Percentiles rank a stretch among this genome's conserved stretches.
Conservation (phyloP, 2,797 vertebrate genomes). For the Scarus forsteni region DNA sequence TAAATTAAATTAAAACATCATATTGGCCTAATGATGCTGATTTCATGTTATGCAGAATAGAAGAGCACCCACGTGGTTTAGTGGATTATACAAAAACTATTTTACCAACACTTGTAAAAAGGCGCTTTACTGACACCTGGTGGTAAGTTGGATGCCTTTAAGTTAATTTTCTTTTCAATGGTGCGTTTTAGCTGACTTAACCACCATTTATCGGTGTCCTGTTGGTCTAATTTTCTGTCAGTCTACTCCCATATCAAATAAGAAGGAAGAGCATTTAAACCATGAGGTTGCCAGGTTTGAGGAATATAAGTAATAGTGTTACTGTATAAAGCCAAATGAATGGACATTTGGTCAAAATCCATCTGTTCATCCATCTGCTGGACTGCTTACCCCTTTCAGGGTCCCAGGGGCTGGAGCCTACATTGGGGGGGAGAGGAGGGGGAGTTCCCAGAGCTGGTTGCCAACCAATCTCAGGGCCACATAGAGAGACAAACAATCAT, state of each 20-base stretch:
- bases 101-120: background rate
- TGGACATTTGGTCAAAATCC: background rate
- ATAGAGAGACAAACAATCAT: too few species aligned
- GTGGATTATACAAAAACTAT: background rate
- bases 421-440: too few species aligned
- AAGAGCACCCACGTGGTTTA: background rate
- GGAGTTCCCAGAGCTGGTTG: too few species aligned
- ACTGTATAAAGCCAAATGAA: background rate
- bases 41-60: too few species aligned
- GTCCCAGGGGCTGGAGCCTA: too few species aligned
- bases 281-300: conserved; percentile 52
- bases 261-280: conserved; percentile 2
- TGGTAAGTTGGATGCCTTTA: conserved; percentile 7
- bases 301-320: background rate
- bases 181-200: background rate
- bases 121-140: conserved; percentile 42
- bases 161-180: background rate
- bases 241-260: conserved; percentile 25
- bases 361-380: too few species aligned
- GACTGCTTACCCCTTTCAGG: too few species aligned
- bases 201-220: conserved; percentile 1
- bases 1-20: too few species aligned
- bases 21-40: background rate
- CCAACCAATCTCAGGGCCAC: too few species aligned
- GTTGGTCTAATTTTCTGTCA: conserved; percentile 48